A percentile compares a stretch with the other conserved stretches of the same genome.
phyloP scores from a whole-genome alignment of 2,113 vertebrate species.

The Halcyon senegalensis region DNA sequence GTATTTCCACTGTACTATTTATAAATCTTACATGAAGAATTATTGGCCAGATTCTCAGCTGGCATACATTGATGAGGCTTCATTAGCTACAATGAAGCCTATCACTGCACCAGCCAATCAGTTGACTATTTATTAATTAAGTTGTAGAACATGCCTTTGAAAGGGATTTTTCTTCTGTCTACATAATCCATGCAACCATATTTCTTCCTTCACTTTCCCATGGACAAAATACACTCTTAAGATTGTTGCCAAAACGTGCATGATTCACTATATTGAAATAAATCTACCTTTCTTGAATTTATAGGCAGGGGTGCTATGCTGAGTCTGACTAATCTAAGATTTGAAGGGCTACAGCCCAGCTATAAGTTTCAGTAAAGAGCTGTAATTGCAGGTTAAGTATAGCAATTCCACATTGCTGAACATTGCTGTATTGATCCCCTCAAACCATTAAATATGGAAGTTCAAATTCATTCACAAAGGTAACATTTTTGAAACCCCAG shows the following conservation, averaged over 20 bases:
- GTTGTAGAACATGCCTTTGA: conserved; percentile 19
- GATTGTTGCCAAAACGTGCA: conserved; percentile 20
- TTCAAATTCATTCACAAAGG: conserved; percentile 43
- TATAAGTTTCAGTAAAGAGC: conserved; percentile 50
- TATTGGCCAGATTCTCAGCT: conserved; percentile 27
- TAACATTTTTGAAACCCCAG: conserved; percentile 8
- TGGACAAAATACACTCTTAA: neutral
- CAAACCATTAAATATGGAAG: conserved; percentile 58
- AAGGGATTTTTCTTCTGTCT: neutral
- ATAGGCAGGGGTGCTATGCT: neutral
- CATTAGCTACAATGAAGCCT: conserved; percentile 33
- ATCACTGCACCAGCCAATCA: conserved; percentile 26
- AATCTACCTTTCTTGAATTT: conserved; percentile 48
- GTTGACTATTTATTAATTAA: conserved; percentile 51
- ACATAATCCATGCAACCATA: neutral
- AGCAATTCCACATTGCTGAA: conserved; percentile 29
- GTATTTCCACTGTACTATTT: conserved; percentile 35
- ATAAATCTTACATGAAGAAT: conserved; percentile 38
- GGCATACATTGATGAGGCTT: conserved; percentile 14
- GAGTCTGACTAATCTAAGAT: conserved; percentile 56
- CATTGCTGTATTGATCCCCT: conserved; percentile 18
- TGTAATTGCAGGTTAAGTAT: conserved; percentile 58
- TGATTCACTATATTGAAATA: conserved; percentile 8
- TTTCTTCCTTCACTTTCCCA: conserved; percentile 12
- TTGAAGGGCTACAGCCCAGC: conserved; percentile 36